phyloP scores from a whole-genome alignment of 2,888 invertebrate genomes.

The Euspilapteryx auroguttella region DNA sequence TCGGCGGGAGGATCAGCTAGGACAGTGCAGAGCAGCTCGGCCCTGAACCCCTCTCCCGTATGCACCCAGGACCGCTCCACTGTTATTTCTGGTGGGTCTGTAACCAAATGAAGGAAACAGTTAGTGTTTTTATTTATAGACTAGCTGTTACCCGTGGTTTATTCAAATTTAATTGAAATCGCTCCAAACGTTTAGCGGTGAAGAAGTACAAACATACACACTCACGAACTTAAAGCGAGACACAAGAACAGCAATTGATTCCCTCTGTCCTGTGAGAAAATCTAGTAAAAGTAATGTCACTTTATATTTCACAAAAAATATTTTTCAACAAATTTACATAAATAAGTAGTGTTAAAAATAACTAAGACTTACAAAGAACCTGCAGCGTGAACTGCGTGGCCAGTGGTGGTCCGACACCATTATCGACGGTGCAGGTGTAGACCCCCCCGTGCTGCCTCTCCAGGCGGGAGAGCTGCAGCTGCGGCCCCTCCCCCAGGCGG shows the following conservation, averaged over 20 bases:
- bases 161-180: too few relatives aligned
- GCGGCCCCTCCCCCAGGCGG: constrained; percentile 62
- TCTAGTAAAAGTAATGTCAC: too few relatives aligned
- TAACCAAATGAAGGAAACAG: constrained; percentile 7
- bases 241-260: too few relatives aligned
- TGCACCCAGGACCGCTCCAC: constrained; percentile 72
- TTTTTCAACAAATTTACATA: too few relatives aligned
- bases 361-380: constrained; percentile 63
- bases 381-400: constrained; percentile 68
- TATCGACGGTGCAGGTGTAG: constrained; percentile 70
- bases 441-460: constrained; percentile 66
- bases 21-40: constrained; percentile 68
- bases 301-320: too few relatives aligned
- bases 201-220: too few relatives aligned
- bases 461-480: constrained; percentile 64
- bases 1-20: constrained; percentile 70
- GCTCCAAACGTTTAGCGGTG: too few relatives aligned
- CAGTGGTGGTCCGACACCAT: constrained; percentile 67
- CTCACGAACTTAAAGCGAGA: too few relatives aligned
- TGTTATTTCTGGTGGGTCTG: constrained; percentile 71
- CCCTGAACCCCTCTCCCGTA: constrained; percentile 69
- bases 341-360: neutral
- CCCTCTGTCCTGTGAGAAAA: too few relatives aligned
- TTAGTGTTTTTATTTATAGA: too few relatives aligned
- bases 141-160: too few relatives aligned